phyloP scores from a whole-genome alignment of 30 jellyfish, hydroid and myxozoan species.

The Pelagia noctiluca region DNA sequence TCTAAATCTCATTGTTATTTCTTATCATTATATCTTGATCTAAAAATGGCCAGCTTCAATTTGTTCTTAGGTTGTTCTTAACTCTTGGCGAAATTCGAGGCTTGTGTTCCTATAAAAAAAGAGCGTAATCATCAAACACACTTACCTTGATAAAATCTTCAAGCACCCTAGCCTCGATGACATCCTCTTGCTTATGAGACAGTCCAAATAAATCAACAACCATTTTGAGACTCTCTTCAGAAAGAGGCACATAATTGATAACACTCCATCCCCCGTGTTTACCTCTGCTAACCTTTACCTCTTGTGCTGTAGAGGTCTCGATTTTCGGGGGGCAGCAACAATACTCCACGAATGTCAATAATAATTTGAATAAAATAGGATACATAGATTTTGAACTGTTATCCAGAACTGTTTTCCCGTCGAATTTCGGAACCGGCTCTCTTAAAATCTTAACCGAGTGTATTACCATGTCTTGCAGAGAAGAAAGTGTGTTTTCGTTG shows the following conservation, averaged over 20 bases:
- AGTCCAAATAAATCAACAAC: constrained; percentile 70
- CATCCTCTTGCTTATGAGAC: constrained; percentile 66
- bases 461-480: constrained; percentile 83
- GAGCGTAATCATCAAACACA: no score
- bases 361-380: constrained; percentile 72
- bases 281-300: constrained; percentile 18
- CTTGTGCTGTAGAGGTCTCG: constrained; percentile 60
- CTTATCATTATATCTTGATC: no score
- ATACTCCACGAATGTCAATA: constrained; percentile 80
- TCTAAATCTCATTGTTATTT: no score
- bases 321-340: constrained; percentile 97
- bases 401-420: constrained; percentile 61
- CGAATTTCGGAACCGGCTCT: constrained; percentile 68
- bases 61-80: no score
- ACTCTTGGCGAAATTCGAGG: no score
- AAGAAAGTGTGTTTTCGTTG: constrained; percentile 88
- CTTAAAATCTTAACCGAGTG: constrained; percentile 60
- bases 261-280: constrained; percentile 88
- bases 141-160: constrained; percentile 83
- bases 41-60: no score
- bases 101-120: no score
- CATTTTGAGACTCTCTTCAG: constrained; percentile 81
- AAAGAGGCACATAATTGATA: constrained; percentile 92
- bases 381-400: constrained; percentile 81
- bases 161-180: constrained; percentile 69